These are phyloP conservation scores for Apoderus coryli DNA, from an alignment of 2,888 invertebrate species.

Conservation along the genomic window DNA sequence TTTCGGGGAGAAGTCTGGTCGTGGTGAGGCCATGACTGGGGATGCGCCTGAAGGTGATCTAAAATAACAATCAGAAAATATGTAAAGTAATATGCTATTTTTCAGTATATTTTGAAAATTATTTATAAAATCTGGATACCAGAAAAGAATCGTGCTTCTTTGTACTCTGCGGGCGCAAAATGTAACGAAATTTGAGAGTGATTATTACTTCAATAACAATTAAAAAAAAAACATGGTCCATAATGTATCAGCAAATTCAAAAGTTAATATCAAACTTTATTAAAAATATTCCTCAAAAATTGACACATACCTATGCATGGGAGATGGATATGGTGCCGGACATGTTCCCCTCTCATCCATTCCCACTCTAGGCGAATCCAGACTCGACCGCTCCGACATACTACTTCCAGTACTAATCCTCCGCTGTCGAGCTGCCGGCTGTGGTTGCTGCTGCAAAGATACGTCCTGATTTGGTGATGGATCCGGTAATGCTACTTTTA, in stretches of 20 bases:
- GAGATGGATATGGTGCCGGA: slow-evolving; percentile 59
- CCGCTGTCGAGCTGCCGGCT: slow-evolving; percentile 39
- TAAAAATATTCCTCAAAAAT: neutral
- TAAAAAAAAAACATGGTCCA: too few species aligned
- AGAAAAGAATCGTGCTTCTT: too few species aligned
- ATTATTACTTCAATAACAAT: too few species aligned
- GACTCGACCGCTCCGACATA: slow-evolving; percentile 50
- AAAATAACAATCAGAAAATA: too few species aligned
- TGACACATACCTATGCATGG: slow-evolving; percentile 36
- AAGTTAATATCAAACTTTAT: neutral
- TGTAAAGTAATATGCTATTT: too few species aligned
- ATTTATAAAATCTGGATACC: too few species aligned
- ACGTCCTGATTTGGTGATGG: slow-evolving; percentile 30
- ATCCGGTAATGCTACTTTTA: slow-evolving; percentile 23
- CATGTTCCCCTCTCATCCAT: slow-evolving; percentile 46
- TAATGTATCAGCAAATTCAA: too few species aligned
- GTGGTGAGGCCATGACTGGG: slow-evolving; percentile 47
- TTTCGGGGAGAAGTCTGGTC: slow-evolving; percentile 50
- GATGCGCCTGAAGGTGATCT: slow-evolving; percentile 59
- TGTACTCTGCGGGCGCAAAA: too few species aligned
- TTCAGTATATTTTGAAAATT: too few species aligned
- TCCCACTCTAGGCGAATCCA: slow-evolving; percentile 54
- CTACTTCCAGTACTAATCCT: slow-evolving; percentile 68
- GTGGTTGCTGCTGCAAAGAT: too few species aligned
- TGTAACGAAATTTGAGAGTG: too few species aligned